Evolutionary conservation across 1,140 invertebrate genomes (phyloP).

Genomic region (Pachyrhynchus sulphureomaculatus): DNA sequence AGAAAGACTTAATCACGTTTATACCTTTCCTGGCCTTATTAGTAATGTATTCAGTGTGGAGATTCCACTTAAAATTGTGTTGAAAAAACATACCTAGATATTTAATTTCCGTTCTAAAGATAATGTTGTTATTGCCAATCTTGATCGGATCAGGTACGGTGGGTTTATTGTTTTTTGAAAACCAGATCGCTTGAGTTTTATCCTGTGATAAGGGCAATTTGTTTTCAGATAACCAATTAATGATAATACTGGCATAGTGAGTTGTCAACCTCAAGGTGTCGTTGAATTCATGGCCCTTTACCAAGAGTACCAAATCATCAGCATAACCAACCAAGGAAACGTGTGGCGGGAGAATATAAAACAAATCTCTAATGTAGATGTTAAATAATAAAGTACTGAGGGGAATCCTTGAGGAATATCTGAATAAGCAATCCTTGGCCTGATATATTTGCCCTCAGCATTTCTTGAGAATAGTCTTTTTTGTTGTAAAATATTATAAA

Average conservation of each 20-base stretch:
- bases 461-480: slow-evolving; percentile 6
- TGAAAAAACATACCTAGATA: slow-evolving; percentile 23
- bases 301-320: slow-evolving; percentile 18
- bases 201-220: slow-evolving; percentile 4
- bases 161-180: slow-evolving; percentile 7
- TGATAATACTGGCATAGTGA: not conserved
- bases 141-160: not conserved
- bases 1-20: slow-evolving; percentile 26
- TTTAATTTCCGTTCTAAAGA: slow-evolving; percentile 5
- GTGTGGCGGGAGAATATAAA: not conserved
- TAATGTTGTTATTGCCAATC: not conserved
- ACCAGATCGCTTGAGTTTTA: slow-evolving; percentile 21
- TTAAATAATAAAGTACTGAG: slow-evolving; percentile 27
- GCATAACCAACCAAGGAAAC: slow-evolving; percentile 20
- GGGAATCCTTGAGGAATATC: slow-evolving; percentile 24
- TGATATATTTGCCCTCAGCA: not conserved
- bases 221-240: slow-evolving; percentile 3
- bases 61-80: slow-evolving; percentile 20
- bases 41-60: slow-evolving; percentile 16
- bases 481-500: not conserved
- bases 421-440: not conserved
- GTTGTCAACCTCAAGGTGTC: not conserved
- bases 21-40: slow-evolving; percentile 10
- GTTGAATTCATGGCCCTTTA: not conserved
- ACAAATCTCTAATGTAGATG: slow-evolving; percentile 15